These are phyloP conservation scores for Crocuta crocuta DNA, from an alignment of 2,113 vertebrate species.

Conservation along the genomic window DNA sequence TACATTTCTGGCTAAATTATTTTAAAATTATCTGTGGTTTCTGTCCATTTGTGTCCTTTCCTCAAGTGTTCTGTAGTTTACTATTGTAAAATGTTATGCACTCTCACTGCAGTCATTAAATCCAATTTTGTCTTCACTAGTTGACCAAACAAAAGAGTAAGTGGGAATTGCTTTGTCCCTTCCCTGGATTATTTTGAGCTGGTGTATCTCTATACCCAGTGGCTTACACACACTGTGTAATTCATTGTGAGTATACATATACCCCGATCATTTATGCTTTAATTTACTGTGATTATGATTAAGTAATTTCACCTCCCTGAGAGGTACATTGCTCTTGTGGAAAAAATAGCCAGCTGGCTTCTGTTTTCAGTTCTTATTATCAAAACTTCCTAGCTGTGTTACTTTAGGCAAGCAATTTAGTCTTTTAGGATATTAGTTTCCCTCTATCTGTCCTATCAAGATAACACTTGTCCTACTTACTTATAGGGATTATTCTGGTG, in stretches of 20 bases:
- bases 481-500: background rate
- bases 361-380: background rate
- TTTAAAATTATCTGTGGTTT: background rate
- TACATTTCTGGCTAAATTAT: background rate
- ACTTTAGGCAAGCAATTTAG: background rate
- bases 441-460: background rate
- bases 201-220: background rate
- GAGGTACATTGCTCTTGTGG: background rate
- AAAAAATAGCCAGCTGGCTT: background rate
- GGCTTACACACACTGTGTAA: background rate
- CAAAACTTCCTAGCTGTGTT: slow-evolving; percentile 7
- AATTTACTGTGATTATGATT: background rate
- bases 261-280: background rate
- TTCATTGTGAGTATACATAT: background rate
- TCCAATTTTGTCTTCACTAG: background rate
- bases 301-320: slow-evolving; percentile 19
- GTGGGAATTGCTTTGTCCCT: background rate
- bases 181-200: background rate
- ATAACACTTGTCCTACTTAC: background rate
- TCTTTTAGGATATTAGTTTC: background rate
- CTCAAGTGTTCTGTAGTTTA: background rate
- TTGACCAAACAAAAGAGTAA: background rate
- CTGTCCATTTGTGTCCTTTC: background rate
- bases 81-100: background rate
- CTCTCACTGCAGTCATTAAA: background rate